Evolutionary conservation across 2,797 vertebrate species (phyloP).

Genomic region (Siniperca scherzeri): DNA sequence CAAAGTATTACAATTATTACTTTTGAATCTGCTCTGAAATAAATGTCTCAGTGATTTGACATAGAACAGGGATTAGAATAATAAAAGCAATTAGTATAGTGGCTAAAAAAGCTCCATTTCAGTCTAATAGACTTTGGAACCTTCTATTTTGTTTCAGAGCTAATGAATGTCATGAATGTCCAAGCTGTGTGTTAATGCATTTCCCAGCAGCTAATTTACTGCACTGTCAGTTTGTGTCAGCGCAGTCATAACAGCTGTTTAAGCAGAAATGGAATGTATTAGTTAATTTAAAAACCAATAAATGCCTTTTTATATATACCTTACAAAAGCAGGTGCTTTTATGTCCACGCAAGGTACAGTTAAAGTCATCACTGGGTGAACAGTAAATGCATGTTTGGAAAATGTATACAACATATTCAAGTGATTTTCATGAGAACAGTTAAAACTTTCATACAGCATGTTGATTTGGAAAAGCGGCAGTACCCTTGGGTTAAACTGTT

Average conservation of each 20-base stretch:
- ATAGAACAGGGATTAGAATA: background rate
- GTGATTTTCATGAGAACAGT: background rate
- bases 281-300: background rate
- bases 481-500: background rate
- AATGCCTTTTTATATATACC: background rate
- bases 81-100: background rate
- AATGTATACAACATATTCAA: background rate
- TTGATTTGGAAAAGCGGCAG: background rate
- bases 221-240: slow-evolving; percentile 2
- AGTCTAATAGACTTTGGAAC: background rate
- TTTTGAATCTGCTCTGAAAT: slow-evolving; percentile 7
- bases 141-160: background rate
- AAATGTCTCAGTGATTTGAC: background rate
- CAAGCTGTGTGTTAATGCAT: background rate
- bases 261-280: background rate
- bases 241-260: background rate
- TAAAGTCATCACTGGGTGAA: background rate
- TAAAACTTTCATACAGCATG: background rate
- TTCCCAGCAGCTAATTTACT: slow-evolving; percentile 4
- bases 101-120: background rate
- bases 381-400: background rate
- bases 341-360: no score
- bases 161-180: background rate
- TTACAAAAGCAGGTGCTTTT: background rate
- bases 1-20: slow-evolving; percentile 1